Evolutionary conservation across 2,113 vertebrate genomes (phyloP), one percentile per base, ranked within the genome.

Genomic region (Polypterus bichir): DNA sequence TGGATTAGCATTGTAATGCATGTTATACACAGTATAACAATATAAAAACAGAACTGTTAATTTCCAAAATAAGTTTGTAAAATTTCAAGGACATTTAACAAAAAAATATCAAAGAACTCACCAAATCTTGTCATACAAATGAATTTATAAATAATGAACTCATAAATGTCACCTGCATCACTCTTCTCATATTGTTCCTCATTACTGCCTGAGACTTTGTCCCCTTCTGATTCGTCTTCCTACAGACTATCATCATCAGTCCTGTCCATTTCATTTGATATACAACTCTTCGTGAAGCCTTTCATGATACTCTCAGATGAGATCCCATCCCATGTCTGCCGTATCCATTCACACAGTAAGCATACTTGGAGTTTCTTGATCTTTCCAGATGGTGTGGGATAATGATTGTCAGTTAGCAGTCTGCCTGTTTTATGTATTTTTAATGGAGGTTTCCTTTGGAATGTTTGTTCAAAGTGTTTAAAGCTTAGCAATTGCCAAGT

Each of bases 251-350:
- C 27, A 27, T 27, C 27, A 27, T 27, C 27, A 27, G 49, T 61
- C 66, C 63, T 68, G 57, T 47, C 61, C 68, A 63, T 61, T 75
- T 60, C 70, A 59, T 70, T 70, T 66, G 47, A 69, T 62, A 66
- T 69, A 55, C 61, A 59, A 64, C 4, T 60, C 47, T 67, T 68
- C 58, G 65, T 73, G 67, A 70, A 71, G 62, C 60, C 70, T 68
- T 68, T 69, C 59, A 62, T 68, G 49, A 62, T 61, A 64, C 65
- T 73, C 62, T 74, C 64, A 71, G 27, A 73, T 65, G 65, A 69
- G 66, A 59, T n/a, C 52, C 66, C 66, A 63, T 68, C 64, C 64
- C 56, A 57, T 70, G 69, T 59, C 65, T 58, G 55, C 64, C 63
- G 9, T 66, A 64, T 67, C 55, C 61, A 68, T 70, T 73, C 69